A percentile compares a stretch with the other conserved stretches of the same genome.
Evolutionary conservation across 2,797 vertebrate genomes (phyloP).

Genomic region (Iguana delicatissima): DNA sequence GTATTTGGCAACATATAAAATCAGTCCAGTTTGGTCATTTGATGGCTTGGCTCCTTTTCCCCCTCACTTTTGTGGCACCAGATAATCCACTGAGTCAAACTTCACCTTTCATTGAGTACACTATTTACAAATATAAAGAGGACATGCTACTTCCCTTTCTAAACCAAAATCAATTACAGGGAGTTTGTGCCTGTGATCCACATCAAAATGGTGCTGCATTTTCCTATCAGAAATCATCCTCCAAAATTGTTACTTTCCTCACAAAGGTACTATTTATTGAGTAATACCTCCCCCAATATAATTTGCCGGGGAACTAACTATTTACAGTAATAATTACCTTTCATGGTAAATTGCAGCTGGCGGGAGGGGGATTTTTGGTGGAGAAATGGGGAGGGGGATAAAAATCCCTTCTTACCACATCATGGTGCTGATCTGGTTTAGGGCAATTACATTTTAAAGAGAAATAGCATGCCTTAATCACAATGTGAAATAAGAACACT

Average conservation of each 20-base stretch:
- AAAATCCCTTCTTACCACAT: not conserved
- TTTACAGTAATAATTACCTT: not conserved
- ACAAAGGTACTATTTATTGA: not conserved
- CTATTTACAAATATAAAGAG: not conserved
- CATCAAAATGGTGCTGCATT: not conserved
- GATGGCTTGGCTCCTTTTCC: not conserved
- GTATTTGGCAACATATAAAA: not conserved
- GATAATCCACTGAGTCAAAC: not conserved
- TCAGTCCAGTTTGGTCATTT: not conserved
- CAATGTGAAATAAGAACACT: too few relatives aligned
- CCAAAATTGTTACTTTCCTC: not conserved
- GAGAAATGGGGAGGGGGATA: not conserved
- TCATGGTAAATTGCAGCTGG: not conserved
- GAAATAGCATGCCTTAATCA: not conserved
- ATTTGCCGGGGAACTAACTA: not conserved
- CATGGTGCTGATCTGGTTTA: not conserved
- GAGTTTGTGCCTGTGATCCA: too few relatives aligned
- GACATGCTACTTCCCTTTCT: not conserved
- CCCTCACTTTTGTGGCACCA: too few relatives aligned
- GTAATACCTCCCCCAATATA: not conserved
- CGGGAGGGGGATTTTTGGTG: not conserved
- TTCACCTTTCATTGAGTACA: not conserved
- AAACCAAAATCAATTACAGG: not conserved
- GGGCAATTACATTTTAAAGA: not conserved
- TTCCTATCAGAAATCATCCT: not conserved